Evolutionary conservation across 2,113 vertebrate species (phyloP).

Genomic region (Irena cyanogastra): DNA sequence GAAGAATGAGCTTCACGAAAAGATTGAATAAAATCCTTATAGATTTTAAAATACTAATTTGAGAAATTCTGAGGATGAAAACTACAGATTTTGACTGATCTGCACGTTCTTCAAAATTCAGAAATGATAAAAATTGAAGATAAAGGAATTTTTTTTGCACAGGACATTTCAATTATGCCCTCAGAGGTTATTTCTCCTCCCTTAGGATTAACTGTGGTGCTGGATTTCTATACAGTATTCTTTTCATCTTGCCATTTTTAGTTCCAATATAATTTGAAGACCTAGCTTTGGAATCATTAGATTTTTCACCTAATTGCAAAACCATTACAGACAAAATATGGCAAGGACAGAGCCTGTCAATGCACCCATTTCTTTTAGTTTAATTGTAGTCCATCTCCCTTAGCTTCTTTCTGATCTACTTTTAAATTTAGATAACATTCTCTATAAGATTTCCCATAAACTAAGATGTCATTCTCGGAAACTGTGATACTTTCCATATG

Average conservation of each 20-base stretch:
- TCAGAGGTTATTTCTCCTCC: background rate
- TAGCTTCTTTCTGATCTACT: background rate
- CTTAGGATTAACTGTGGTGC: background rate
- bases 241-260: background rate
- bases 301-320: slow-evolving; percentile 30
- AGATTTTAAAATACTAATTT: background rate
- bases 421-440: background rate
- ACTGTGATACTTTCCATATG: background rate
- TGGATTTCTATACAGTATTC: background rate
- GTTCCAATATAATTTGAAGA: background rate
- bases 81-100: background rate
- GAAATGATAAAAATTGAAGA: background rate
- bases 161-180: background rate
- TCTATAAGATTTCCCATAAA: slow-evolving; percentile 21
- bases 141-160: background rate
- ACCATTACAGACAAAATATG: background rate
- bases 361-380: background rate
- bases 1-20: background rate
- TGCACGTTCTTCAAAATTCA: background rate
- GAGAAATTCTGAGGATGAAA: background rate
- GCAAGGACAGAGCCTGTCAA: background rate
- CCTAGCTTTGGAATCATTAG: background rate
- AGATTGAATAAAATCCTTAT: background rate
- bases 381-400: background rate
- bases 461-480: background rate